Base-by-base conservation (phyloP, 2,113 vertebrate species). In the Phaethornis superciliosus region DNA sequence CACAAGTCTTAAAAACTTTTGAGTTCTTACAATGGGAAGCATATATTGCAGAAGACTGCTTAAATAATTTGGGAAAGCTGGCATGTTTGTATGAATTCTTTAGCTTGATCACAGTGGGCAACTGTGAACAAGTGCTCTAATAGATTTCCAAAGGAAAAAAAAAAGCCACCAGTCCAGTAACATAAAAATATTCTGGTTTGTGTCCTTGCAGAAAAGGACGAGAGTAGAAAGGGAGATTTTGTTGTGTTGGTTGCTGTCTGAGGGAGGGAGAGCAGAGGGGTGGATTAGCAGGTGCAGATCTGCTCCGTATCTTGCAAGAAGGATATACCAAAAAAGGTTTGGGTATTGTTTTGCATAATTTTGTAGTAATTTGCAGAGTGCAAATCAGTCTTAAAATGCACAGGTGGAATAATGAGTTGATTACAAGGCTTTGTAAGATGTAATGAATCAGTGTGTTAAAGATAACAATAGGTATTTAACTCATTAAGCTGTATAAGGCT, bases 391-490 rank as follows among this genome's bases (percentile, higher is more conserved):
- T 94, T 46, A 52, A 91, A 93, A 89, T 75, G 76, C 33, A 33
- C 21, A 7, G 30, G 28, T 63, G 35, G 19, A 44, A 19, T 40
- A 81, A 90, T 77, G 44, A 77, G 35, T 74, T 64, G 82, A 60
- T 60, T 24, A 21, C 11, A 16, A 83, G 62, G 72, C 60, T 95
- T 88, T 89, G 80, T 26, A 30, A 47, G 62, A 74, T 58, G 49
- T 69, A 85, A 64, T 90, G 93, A 90, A 76, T 88, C 56, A 64
- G 54, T 35, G 23, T 22, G 44, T 71, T 92, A 80, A 51, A 86
- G 89, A 68, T 78, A 94, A 84, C 83, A 84, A 42, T 56, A 27
- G 51, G 26, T 81, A 55, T 56, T 78, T 90, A 88, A 89, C 68
- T 80, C 52, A n/a, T 91, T n/a, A 52, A 72, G 55, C 74, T 79